A percentile compares a stretch with the other conserved stretches of the same genome.
phyloP scores from a whole-genome alignment of 2,888 invertebrate genomes.

The Acanthosoma haemorrhoidale region DNA sequence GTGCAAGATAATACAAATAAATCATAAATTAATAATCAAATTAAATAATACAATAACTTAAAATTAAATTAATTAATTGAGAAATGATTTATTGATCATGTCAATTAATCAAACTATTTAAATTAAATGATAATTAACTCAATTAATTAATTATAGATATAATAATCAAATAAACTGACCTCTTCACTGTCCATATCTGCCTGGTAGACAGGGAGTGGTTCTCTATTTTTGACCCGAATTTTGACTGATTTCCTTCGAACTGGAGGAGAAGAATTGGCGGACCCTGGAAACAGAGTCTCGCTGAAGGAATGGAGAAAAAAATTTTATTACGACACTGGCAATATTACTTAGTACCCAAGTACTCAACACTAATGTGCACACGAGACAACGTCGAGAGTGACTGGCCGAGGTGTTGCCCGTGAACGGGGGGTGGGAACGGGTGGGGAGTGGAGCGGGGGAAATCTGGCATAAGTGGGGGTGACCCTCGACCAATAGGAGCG shows the following conservation, averaged over 20 bases:
- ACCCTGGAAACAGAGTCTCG: neutral
- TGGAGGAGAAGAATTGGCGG: neutral
- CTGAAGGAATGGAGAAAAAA: neutral
- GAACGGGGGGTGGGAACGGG: neutral
- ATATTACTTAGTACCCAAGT: neutral
- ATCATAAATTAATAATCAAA: neutral
- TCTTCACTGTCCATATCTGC: conserved; percentile 66
- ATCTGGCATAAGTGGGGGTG: neutral
- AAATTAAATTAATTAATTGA: neutral
- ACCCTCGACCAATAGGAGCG: neutral
- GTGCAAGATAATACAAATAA: too few relatives aligned
- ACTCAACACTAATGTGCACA: neutral
- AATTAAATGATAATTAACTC: neutral
- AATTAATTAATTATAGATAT: neutral
- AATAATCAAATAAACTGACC: conserved; percentile 66
- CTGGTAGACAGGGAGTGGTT: conserved; percentile 79
- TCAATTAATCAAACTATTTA: neutral
- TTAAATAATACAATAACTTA: neutral
- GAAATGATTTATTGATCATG: neutral
- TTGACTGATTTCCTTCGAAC: conserved; percentile 53
- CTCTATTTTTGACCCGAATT: conserved; percentile 85
- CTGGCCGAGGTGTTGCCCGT: neutral
- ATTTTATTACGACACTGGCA: neutral
- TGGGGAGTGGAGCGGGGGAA: neutral
- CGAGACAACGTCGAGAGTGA: neutral